Conservation (phyloP, 2,797 vertebrate species). For the Acanthis flammea region DNA sequence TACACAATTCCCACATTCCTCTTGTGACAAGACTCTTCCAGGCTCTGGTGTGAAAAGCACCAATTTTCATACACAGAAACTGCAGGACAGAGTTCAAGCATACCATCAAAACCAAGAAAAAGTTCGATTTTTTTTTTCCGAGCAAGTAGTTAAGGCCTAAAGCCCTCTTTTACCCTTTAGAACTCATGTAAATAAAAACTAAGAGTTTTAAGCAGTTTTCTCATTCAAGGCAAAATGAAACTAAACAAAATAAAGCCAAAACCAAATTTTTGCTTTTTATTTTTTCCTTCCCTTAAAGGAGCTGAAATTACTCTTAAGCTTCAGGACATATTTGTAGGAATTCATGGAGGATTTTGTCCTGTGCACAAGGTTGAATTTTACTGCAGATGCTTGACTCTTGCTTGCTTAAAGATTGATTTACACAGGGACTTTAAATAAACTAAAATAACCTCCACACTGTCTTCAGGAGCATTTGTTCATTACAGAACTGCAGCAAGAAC, state of each 20-base stretch:
- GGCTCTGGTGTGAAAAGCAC: neutral
- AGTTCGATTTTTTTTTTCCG: neutral
- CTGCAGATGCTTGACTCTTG: neutral
- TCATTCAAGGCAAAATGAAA: neutral
- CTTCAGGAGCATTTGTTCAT: neutral
- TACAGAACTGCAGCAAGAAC: neutral
- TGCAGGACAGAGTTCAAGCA: neutral
- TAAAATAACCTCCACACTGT: neutral
- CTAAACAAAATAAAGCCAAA: neutral
- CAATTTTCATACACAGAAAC: neutral
- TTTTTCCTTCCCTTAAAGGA: neutral
- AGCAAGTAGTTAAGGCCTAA: neutral
- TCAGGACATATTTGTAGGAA: neutral
- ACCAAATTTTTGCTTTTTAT: neutral
- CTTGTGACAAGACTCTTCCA: neutral
- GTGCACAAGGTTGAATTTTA: neutral
- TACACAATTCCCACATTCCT: neutral
- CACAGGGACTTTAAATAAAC: neutral
- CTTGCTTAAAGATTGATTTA: neutral
- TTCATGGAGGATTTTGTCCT: neutral
- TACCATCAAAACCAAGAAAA: neutral
- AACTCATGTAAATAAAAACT: neutral
- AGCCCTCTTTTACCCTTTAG: neutral
- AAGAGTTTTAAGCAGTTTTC: neutral
- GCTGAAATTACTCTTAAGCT: neutral